A percentile compares a stretch with the other conserved stretches of the same genome.
phyloP scores from a whole-genome alignment of 2,113 vertebrate species.

The Enhydra lutris region DNA sequence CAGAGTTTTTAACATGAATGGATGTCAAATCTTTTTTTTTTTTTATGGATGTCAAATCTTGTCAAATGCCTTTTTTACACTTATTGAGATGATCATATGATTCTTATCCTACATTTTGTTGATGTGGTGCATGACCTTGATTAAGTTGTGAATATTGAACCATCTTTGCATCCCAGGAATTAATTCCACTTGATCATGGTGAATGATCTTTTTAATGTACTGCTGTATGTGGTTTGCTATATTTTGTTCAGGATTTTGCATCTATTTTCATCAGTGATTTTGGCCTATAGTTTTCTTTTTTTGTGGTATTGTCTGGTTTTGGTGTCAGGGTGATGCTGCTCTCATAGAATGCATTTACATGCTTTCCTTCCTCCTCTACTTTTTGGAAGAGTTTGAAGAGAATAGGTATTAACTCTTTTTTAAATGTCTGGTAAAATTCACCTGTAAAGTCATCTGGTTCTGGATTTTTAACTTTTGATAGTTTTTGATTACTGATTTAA shows the following conservation, averaged over 20 bases:
- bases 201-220: neutral
- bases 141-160: neutral
- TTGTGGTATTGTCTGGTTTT: neutral
- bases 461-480: neutral
- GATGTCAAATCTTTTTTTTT: neutral
- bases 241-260: neutral
- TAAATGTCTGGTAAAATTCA: neutral
- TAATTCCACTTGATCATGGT: neutral
- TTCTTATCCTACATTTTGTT: neutral
- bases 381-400: neutral
- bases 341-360: neutral
- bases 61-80: neutral
- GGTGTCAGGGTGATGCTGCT: neutral
- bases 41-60: neutral
- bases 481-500: neutral
- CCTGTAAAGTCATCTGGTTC: neutral
- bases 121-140: neutral
- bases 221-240: neutral
- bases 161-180: neutral
- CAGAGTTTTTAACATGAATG: neutral
- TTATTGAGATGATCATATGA: neutral
- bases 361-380: neutral
- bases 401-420: neutral
- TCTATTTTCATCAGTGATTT: neutral
- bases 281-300: neutral